Conservation (phyloP, 2,797 vertebrate species). For the Heliangelus exortis region DNA sequence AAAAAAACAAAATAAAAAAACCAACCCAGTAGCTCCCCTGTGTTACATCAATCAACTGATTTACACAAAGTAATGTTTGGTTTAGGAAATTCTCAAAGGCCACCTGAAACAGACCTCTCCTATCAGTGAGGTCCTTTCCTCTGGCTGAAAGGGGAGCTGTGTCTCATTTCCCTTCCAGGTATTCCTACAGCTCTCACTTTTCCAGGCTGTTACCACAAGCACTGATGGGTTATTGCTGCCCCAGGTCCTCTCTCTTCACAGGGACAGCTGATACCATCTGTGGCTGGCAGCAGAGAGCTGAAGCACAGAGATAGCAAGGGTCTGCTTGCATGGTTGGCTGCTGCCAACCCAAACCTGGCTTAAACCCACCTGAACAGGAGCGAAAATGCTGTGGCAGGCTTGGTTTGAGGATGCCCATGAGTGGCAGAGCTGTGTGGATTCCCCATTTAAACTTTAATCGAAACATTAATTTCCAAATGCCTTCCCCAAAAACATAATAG, state of each 20-base stretch:
- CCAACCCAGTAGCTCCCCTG: neutral
- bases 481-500: constrained; percentile 63
- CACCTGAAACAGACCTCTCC: neutral
- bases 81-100: neutral
- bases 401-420: neutral
- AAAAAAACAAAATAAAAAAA: too few species aligned
- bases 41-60: neutral
- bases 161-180: neutral
- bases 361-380: neutral
- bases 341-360: neutral
- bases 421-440: neutral
- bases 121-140: neutral
- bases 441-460: neutral
- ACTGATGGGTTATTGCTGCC: neutral
- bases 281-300: neutral
- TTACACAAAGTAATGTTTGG: neutral
- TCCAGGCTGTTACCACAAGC: neutral
- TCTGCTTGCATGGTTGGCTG: neutral
- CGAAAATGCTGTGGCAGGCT: neutral
- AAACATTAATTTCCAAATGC: constrained; percentile 72
- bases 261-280: neutral
- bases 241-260: neutral
- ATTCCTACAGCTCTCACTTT: neutral
- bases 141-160: neutral
- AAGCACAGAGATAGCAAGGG: fast-evolving